Conservation (phyloP, 1,140 invertebrate species). For the Leptinotarsa texana region DNA sequence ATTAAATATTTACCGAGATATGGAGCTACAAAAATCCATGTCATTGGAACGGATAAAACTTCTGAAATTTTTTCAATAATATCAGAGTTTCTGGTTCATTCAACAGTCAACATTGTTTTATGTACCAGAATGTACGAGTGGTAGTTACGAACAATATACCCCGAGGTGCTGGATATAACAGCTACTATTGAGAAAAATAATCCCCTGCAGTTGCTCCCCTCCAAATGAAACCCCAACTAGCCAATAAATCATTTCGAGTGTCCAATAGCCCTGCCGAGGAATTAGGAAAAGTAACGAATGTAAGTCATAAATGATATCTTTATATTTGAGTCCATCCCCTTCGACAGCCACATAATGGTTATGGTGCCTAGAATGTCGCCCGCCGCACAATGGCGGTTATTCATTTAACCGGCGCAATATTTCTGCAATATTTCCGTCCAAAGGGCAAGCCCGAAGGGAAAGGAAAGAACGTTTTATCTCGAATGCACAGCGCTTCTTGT, state of each 20-base stretch:
- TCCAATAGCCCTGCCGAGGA: background rate
- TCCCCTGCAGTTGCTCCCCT: too few species aligned
- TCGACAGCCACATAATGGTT: background rate
- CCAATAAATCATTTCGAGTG: background rate
- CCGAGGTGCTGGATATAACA: too few species aligned
- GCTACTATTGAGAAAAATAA: too few species aligned
- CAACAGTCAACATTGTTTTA: too few species aligned
- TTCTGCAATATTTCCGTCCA: background rate
- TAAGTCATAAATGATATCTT: slow-evolving; percentile 22
- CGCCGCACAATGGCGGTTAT: background rate
- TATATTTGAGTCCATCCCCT: slow-evolving; percentile 9
- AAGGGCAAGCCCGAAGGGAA: background rate
- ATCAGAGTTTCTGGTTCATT: too few species aligned
- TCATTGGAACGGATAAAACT: too few species aligned
- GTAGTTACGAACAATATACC: too few species aligned
- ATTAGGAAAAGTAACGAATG: slow-evolving; percentile 18
- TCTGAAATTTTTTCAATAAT: too few species aligned
- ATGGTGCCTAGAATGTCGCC: background rate
- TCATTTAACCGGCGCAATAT: slow-evolving; percentile 3
- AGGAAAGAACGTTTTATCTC: slow-evolving; percentile 6
- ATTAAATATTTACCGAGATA: too few species aligned
- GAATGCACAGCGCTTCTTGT: background rate
- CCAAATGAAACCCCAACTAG: background rate
- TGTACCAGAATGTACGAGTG: too few species aligned
- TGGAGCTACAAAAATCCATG: too few species aligned